Percentiles rank a stretch among this genome's conserved stretches.
Conservation (phyloP, 2,888 invertebrate species). For the Lamellibrachia columna region DNA sequence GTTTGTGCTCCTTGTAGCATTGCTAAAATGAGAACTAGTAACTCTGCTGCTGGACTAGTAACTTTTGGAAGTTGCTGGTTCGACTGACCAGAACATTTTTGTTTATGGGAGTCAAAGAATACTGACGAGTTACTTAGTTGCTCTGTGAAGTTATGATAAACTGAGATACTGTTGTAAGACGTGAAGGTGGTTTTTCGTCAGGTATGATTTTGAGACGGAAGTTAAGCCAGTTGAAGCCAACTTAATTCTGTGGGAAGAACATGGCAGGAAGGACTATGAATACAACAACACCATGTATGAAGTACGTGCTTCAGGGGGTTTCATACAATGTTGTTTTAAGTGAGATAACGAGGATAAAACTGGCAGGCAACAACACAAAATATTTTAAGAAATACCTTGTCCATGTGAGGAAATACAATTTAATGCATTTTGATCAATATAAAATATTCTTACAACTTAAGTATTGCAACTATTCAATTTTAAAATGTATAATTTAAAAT, state of each 20-base stretch:
- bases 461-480: no score
- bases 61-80: no score
- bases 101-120: no score
- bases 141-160: neutral
- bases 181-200: neutral
- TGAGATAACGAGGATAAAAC: neutral
- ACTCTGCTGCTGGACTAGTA: no score
- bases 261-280: neutral
- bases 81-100: no score
- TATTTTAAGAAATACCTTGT: neutral
- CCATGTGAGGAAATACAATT: neutral
- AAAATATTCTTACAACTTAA: neutral
- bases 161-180: no score
- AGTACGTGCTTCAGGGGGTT: neutral
- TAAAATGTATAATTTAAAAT: no score
- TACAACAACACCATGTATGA: conserved; percentile 3
- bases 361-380: no score
- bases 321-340: neutral
- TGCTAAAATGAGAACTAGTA: no score
- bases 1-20: no score
- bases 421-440: neutral
- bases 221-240: neutral
- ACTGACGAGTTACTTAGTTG: neutral
- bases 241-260: neutral
- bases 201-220: neutral